phyloP scores from a whole-genome alignment of 2,888 invertebrate genomes.

The Drosophila anomalata region DNA sequence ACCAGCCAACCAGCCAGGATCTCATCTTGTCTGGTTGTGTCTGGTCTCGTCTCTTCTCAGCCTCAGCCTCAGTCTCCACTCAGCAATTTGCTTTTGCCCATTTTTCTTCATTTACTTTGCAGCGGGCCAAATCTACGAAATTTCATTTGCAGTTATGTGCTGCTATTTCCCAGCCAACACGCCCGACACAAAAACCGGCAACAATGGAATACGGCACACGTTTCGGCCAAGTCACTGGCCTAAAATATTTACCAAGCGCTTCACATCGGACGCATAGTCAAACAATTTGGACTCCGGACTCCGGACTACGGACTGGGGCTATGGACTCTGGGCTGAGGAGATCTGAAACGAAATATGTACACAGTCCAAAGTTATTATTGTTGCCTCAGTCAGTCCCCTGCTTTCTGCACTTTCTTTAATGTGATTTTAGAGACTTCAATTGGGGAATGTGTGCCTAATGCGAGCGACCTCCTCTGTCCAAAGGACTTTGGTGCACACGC shows the following conservation, averaged over 20 bases:
- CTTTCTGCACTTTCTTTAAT: constrained; percentile 42
- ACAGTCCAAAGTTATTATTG: constrained; percentile 57
- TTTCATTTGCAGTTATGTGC: constrained; percentile 77
- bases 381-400: constrained; percentile 13
- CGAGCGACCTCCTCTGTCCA: constrained; percentile 34
- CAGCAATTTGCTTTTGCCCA: constrained; percentile 72
- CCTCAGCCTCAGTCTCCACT: constrained; percentile 44
- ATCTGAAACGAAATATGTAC: constrained; percentile 56
- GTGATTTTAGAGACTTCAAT: constrained; percentile 43
- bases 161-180: constrained; percentile 60
- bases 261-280: constrained; percentile 71
- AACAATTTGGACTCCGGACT: constrained; percentile 54
- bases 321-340: constrained; percentile 1
- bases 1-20: constrained; percentile 4
- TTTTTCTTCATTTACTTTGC: constrained; percentile 79
- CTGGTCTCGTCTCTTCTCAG: constrained; percentile 15
- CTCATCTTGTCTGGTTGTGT: constrained; percentile 3
- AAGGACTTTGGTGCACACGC: constrained; percentile 56
- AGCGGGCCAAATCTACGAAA: constrained; percentile 69
- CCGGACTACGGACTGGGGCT: constrained; percentile 4
- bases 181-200: constrained; percentile 7
- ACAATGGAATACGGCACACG: constrained; percentile 42
- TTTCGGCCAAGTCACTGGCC: constrained; percentile 38
- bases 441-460: constrained; percentile 47
- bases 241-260: constrained; percentile 72